Conservation (phyloP, 1,140 invertebrate genomes). For the Dendroctonus ponderosae region DNA sequence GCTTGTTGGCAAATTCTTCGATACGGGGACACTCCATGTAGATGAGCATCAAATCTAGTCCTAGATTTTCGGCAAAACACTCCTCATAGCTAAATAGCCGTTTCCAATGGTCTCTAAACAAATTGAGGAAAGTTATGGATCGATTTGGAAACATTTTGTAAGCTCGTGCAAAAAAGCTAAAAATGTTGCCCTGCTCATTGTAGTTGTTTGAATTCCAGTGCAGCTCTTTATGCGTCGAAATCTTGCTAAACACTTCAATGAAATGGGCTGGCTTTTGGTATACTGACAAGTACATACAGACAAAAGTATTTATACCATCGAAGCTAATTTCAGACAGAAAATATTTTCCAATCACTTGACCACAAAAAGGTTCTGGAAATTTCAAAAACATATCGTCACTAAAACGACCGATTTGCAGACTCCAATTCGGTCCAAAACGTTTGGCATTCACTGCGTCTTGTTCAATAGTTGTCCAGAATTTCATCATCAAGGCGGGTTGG, state of each 20-base stretch:
- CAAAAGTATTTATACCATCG: slow-evolving; percentile 2
- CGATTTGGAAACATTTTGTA: neutral
- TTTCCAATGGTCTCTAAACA: slow-evolving; percentile 18
- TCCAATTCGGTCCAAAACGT: neutral
- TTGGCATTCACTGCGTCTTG: neutral
- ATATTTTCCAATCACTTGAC: slow-evolving; percentile 4
- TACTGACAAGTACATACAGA: slow-evolving; percentile 5
- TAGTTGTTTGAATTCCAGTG: neutral
- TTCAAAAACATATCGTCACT: slow-evolving; percentile 1
- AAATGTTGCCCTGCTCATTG: slow-evolving; percentile 1
- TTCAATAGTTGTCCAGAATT: too few species aligned
- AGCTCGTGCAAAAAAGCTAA: slow-evolving; percentile 5
- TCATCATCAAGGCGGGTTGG: too few species aligned
- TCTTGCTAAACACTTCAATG: slow-evolving; percentile 4
- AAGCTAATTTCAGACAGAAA: neutral
- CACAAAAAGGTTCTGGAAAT: slow-evolving; percentile 3
- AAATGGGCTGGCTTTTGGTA: slow-evolving; percentile 6
- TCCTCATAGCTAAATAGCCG: slow-evolving; percentile 12
- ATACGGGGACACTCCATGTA: slow-evolving; percentile 5
- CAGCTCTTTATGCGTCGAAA: neutral
- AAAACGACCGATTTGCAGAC: neutral
- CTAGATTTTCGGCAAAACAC: slow-evolving; percentile 9
- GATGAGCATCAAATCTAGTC: neutral
- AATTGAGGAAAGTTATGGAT: slow-evolving; percentile 1
- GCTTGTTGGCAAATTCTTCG: slow-evolving; percentile 3